Evolutionary conservation across 2,113 vertebrate species (phyloP).

Genomic region (Siniperca knerii): DNA sequence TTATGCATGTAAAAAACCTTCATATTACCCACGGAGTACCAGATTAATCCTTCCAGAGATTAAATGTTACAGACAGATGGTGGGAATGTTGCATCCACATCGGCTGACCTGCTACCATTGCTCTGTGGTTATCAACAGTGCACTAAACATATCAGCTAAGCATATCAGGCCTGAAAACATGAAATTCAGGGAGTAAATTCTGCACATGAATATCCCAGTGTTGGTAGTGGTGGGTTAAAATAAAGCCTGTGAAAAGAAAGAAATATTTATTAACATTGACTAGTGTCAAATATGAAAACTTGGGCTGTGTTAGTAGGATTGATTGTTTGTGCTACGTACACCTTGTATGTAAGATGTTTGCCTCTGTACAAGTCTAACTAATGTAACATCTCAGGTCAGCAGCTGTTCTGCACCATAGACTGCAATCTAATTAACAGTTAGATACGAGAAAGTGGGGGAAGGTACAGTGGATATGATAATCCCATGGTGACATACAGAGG

Average conservation of each 20-base stretch:
- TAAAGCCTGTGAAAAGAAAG: not conserved
- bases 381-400: too few relatives aligned
- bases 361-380: too few relatives aligned
- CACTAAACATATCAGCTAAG: conserved; percentile 45
- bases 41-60: conserved; percentile 74
- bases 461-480: too few relatives aligned
- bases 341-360: too few relatives aligned
- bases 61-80: conserved; percentile 78
- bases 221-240: not conserved
- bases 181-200: conserved; percentile 7
- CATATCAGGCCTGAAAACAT: conserved; percentile 22
- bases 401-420: too few relatives aligned
- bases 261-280: not conserved
- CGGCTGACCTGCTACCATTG: conserved; percentile 55
- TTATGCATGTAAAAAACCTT: conserved; percentile 33
- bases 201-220: not conserved
- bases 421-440: too few relatives aligned
- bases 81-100: conserved; percentile 62
- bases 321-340: too few relatives aligned
- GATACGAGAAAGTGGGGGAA: too few relatives aligned
- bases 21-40: conserved; percentile 40
- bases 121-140: conserved; percentile 49
- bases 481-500: too few relatives aligned
- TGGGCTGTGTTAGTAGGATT: too few relatives aligned
- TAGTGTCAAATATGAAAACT: too few relatives aligned